Evolutionary conservation across 1,140 invertebrate genomes (phyloP).

Genomic region (Nephila pilipes): DNA sequence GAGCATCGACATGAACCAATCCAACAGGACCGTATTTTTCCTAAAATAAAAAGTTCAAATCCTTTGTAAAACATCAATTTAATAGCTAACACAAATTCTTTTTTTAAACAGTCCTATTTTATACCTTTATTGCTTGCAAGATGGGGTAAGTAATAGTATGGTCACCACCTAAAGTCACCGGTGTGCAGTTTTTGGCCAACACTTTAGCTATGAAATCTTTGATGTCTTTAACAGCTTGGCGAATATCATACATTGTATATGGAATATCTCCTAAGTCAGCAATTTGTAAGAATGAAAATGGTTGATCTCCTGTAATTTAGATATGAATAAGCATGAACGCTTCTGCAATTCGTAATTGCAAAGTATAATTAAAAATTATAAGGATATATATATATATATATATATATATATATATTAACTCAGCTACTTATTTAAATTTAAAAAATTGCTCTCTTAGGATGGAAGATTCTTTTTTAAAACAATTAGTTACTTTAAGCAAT

Average conservation of each 20-base stretch:
- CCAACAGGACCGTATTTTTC: constrained; percentile 81
- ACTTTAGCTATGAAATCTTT: constrained; percentile 45
- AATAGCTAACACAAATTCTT: neutral
- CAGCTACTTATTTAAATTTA: neutral
- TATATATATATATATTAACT: too few relatives aligned
- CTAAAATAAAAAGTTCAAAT: constrained; percentile 76
- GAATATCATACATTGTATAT: constrained; percentile 65
- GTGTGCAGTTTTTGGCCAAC: constrained; percentile 46
- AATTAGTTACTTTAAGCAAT: too few relatives aligned
- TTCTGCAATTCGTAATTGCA: neutral
- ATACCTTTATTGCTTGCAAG: constrained; percentile 73
- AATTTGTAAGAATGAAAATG: constrained; percentile 79
- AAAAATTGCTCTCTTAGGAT: neutral
- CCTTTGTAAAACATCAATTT: neutral
- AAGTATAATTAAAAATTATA: too few relatives aligned
- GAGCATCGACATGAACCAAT: constrained; percentile 81
- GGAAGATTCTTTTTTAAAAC: too few relatives aligned
- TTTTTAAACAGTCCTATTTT: too few relatives aligned
- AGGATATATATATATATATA: too few relatives aligned
- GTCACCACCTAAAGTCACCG: constrained; percentile 73
- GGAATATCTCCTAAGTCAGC: constrained; percentile 74
- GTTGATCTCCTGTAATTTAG: constrained; percentile 78
- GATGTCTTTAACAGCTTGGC: constrained; percentile 67
- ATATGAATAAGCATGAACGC: neutral
- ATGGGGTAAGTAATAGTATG: constrained; percentile 76